Evolutionary conservation across 1,140 invertebrate genomes (phyloP).

Genomic region (Lamellibrachia luymesi): DNA sequence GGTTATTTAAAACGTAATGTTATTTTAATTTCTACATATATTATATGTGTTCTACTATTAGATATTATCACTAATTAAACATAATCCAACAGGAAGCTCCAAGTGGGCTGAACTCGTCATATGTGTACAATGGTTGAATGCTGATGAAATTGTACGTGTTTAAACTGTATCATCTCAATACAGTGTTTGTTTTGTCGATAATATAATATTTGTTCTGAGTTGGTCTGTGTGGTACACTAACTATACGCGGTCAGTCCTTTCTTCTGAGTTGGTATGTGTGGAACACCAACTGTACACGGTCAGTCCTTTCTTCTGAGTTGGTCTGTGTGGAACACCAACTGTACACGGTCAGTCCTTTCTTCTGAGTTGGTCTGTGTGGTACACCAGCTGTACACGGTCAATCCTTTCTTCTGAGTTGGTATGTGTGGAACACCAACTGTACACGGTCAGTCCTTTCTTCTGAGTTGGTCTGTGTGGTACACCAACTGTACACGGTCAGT

Average conservation of each 20-base stretch:
- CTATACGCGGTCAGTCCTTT: not conserved
- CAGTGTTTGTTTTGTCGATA: not conserved
- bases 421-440: not conserved
- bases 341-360: not conserved
- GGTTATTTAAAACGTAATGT: not conserved
- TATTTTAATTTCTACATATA: not conserved
- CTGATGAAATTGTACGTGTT: not conserved
- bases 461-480: not conserved
- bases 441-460: not conserved
- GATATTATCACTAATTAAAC: not conserved
- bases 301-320: not conserved
- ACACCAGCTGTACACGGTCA: too few species aligned
- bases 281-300: too few species aligned
- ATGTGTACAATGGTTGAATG: not conserved
- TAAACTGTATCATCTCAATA: not conserved
- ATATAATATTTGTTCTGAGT: not conserved
- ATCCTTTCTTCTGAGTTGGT: not conserved
- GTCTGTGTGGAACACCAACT: not conserved
- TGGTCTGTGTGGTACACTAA: not conserved
- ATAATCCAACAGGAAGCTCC: not conserved
- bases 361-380: not conserved
- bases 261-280: not conserved
- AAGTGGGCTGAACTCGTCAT: not conserved
- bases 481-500: too few species aligned
- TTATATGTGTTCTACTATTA: not conserved